These are phyloP conservation scores for Caenorhabditis sp. DNA, from an alignment of 2,888 invertebrate genomes.

Conservation along the genomic window DNA sequence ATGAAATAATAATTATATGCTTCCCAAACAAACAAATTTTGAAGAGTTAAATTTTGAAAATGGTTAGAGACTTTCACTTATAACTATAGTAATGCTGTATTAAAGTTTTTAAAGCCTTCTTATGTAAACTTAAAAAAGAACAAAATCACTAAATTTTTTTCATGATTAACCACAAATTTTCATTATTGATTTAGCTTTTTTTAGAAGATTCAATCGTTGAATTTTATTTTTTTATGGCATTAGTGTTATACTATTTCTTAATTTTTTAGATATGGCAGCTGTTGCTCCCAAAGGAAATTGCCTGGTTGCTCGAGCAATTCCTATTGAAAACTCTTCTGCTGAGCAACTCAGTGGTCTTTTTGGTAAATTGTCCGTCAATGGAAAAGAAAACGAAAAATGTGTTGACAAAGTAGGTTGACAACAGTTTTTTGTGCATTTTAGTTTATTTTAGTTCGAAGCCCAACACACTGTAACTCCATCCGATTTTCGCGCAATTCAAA, in stretches of 20 bases:
- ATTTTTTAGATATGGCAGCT: constrained; percentile 59
- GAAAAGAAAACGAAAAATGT: constrained; percentile 25
- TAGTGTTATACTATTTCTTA: no score
- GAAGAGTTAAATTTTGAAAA: no score
- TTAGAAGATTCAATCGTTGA: not conserved
- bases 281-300: constrained; percentile 63
- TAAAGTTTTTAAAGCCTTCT: no score
- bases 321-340: constrained; percentile 39
- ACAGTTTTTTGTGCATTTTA: no score
- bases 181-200: no score
- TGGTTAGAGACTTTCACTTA: no score
- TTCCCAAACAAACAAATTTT: no score
- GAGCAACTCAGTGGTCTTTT: constrained; percentile 63
- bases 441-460: constrained; percentile 62
- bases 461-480: constrained; percentile 68
- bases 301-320: constrained; percentile 72
- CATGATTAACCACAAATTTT: no score
- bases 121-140: no score
- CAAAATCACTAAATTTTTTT: no score
- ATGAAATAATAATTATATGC: no score
- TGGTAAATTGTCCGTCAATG: constrained; percentile 59
- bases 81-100: no score
- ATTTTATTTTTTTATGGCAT: not conserved
- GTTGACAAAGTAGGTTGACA: constrained; percentile 46
- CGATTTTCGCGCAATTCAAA: constrained; percentile 81